These are phyloP conservation scores for Mobula hypostoma DNA, from an alignment of 2,113 vertebrate genomes.

Conservation along the genomic window DNA sequence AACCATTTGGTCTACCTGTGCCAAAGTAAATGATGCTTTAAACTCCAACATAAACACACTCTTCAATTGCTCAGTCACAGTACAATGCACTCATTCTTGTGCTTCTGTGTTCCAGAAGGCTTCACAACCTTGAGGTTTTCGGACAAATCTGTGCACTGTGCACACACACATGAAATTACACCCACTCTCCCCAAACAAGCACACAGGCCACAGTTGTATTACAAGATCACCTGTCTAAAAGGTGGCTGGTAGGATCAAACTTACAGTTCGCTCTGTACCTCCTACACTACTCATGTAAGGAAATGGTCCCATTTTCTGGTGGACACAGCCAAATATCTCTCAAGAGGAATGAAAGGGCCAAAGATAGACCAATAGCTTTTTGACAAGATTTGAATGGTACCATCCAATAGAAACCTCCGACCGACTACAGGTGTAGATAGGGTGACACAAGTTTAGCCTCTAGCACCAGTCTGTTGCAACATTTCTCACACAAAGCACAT, in stretches of 20 bases:
- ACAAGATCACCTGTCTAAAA: not conserved
- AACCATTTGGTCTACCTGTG: not conserved
- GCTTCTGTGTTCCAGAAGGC: not conserved
- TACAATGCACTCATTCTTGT: conserved; percentile 7
- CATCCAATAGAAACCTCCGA: not conserved
- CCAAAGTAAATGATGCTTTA: conserved; percentile 21
- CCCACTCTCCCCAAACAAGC: not conserved
- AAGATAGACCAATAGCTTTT: not conserved
- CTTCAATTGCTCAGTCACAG: not conserved
- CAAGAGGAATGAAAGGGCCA: not conserved
- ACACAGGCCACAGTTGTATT: not conserved
- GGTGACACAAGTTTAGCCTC: not conserved
- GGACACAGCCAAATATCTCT: not conserved
- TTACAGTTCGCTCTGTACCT: not conserved
- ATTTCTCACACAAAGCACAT: not conserved
- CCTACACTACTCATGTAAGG: not conserved
- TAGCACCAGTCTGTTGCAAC: not conserved
- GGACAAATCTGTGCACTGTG: not conserved
- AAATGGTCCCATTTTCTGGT: not conserved
- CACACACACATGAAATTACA: not conserved
- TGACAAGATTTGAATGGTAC: not conserved
- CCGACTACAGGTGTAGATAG: not conserved
- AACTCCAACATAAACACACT: conserved; percentile 27
- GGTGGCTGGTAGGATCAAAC: not conserved
- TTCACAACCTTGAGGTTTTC: not conserved